A percentile compares a stretch with the other conserved stretches of the same genome.
phyloP scores from a whole-genome alignment of 2,888 invertebrate species.

The Amiota mariae region DNA sequence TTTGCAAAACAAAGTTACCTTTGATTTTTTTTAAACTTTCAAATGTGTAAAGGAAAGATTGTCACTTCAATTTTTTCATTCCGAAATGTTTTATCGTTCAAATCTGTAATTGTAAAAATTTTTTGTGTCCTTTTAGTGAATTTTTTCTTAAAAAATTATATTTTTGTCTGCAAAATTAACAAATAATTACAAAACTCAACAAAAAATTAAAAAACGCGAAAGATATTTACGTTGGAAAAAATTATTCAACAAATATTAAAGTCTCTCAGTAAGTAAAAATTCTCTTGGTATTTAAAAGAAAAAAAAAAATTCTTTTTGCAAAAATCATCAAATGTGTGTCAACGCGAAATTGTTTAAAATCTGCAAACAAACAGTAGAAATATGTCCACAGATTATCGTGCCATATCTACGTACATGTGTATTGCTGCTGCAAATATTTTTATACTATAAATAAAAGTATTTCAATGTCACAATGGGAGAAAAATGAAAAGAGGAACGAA shows the following conservation, averaged over 20 bases:
- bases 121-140: conserved; percentile 18
- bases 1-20: background rate
- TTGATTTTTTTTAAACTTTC: background rate
- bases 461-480: conserved; percentile 45
- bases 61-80: conserved; percentile 8
- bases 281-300: background rate
- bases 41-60: background rate
- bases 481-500: conserved; percentile 30
- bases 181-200: background rate
- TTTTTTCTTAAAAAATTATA: background rate
- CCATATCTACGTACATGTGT: background rate
- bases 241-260: too few relatives aligned
- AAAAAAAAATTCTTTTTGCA: background rate
- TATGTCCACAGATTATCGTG: background rate
- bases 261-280: too few relatives aligned
- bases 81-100: conserved; percentile 21
- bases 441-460: conserved; percentile 34
- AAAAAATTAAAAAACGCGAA: conserved; percentile 4
- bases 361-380: conserved; percentile 5
- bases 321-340: background rate
- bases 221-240: background rate
- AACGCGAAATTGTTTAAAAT: background rate
- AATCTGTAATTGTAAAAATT: conserved; percentile 26
- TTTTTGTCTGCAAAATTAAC: conserved; percentile 22
- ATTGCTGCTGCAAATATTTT: background rate